Conservation (phyloP, 2,797 vertebrate species). For the Danio choprae region DNA sequence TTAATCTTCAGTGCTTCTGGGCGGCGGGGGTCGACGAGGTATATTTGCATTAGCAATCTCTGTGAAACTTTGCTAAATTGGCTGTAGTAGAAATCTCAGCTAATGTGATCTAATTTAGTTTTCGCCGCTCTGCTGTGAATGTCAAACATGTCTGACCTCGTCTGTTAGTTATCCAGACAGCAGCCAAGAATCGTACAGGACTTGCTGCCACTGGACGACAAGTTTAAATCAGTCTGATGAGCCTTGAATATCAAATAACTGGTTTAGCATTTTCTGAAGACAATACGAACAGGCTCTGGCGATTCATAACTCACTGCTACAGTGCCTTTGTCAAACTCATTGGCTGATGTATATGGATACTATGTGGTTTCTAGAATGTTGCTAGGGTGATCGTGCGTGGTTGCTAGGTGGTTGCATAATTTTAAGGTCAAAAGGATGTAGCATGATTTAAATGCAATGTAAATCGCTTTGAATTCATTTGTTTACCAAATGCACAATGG, state of each 20-base stretch:
- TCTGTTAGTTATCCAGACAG: constrained; percentile 47
- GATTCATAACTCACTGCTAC: neutral
- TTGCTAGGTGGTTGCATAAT: neutral
- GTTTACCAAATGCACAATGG: neutral
- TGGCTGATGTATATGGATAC: too few species aligned
- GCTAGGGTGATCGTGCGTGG: neutral
- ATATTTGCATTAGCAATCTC: constrained; percentile 48
- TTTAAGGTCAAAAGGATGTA: neutral
- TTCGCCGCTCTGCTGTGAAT: constrained; percentile 41
- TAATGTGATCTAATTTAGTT: constrained; percentile 47
- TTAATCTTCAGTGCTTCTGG: constrained; percentile 24
- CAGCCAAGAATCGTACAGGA: constrained; percentile 16
- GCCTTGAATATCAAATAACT: constrained; percentile 23
- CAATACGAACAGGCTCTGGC: neutral
- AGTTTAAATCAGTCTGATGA: constrained; percentile 1
- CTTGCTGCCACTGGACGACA: neutral
- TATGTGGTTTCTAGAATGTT: neutral
- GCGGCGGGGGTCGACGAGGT: constrained; percentile 14
- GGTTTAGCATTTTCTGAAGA: constrained; percentile 3
- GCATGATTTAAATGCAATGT: neutral
- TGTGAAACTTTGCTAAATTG: constrained; percentile 47
- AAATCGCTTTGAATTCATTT: neutral
- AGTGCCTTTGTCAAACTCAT: neutral
- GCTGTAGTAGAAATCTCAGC: constrained; percentile 44
- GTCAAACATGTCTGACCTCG: constrained; percentile 48